Conservation (phyloP, 2,888 invertebrate species). For the Phytoseiulus persimilis region DNA sequence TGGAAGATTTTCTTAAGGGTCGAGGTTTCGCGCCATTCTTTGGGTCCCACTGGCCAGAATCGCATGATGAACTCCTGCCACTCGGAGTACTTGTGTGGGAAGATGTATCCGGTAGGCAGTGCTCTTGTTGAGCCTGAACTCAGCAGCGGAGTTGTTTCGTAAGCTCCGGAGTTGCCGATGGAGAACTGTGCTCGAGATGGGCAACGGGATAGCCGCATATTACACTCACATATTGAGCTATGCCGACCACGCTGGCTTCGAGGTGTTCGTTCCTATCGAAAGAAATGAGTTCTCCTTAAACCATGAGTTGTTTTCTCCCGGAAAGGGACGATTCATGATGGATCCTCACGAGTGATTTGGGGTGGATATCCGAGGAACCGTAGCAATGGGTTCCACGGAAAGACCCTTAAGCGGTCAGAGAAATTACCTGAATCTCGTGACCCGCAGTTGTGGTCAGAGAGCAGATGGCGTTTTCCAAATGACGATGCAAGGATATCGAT, state of each 20-base stretch:
- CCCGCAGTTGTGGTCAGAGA: constrained; percentile 8
- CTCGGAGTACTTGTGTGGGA: background rate
- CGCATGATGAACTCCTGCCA: background rate
- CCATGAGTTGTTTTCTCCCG: no score
- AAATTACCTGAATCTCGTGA: constrained; percentile 33
- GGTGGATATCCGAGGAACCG: no score
- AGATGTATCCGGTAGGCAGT: background rate
- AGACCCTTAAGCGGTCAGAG: background rate
- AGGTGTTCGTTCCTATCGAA: background rate
- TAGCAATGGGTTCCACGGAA: no score
- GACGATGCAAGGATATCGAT: background rate
- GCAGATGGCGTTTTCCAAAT: constrained; percentile 12
- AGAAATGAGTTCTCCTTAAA: no score
- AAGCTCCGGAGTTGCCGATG: background rate
- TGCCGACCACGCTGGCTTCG: background rate
- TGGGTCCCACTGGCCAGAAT: constrained; percentile 47
- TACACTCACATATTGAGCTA: constrained; percentile 6
- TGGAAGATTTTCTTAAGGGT: constrained; percentile 49
- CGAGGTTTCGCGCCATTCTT: constrained; percentile 51
- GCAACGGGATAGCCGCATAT: constrained; percentile 7
- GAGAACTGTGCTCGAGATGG: constrained; percentile 1
- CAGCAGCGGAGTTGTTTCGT: background rate
- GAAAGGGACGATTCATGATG: no score
- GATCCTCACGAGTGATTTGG: no score
- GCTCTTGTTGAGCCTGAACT: background rate